phyloP scores from a whole-genome alignment of 2,113 vertebrate species.

The Aleadryas rufinucha region DNA sequence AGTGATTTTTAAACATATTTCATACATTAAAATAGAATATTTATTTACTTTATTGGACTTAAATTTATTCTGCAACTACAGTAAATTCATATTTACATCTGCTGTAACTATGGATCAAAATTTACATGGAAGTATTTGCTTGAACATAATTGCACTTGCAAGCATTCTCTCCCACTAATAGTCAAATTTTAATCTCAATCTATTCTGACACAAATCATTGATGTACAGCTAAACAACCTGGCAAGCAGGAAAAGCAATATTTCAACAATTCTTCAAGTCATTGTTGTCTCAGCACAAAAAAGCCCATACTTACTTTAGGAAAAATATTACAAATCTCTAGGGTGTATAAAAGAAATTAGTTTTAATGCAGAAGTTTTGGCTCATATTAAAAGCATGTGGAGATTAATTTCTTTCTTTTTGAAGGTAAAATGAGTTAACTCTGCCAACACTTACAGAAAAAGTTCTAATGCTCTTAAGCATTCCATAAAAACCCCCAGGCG shows the following conservation, averaged over 20 bases:
- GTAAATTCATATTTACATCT: neutral
- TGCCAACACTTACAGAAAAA: neutral
- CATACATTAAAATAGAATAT: neutral
- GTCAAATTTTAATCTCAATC: neutral
- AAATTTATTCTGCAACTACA: neutral
- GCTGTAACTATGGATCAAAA: neutral
- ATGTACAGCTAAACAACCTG: neutral
- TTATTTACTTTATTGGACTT: neutral
- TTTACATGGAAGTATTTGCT: neutral
- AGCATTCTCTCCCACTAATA: neutral
- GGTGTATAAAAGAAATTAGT: slow-evolving; percentile 2
- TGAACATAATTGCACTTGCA: neutral
- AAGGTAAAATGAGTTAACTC: slow-evolving; percentile 4
- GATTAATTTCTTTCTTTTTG: neutral
- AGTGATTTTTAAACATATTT: neutral
- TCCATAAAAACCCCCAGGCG: neutral
- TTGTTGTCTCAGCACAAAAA: slow-evolving; percentile 36
- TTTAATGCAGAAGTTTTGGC: neutral
- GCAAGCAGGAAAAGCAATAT: neutral
- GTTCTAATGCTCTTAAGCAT: neutral
- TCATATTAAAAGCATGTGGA: slow-evolving; percentile 7
- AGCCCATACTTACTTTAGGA: neutral
- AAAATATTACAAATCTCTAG: slow-evolving; percentile 11
- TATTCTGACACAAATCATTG: neutral
- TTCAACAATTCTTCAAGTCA: slow-evolving; percentile 30